Percentiles rank a stretch among this genome's conserved stretches.
These are phyloP conservation scores for Stichodactyla mertensii DNA, from an alignment of 64 coral and sea anemone genomes.

Conservation along the genomic window DNA sequence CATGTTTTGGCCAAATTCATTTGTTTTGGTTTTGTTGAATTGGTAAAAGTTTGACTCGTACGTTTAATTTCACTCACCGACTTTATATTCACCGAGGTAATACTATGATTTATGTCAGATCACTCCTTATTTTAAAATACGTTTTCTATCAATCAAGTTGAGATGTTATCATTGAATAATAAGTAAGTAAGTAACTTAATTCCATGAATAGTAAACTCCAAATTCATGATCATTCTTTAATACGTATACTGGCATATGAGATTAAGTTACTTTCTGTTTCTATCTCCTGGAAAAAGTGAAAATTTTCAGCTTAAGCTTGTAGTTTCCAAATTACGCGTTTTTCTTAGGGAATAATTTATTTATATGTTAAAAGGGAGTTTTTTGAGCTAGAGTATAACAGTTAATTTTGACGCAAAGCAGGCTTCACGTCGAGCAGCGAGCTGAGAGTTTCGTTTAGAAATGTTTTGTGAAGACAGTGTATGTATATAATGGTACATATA, in stretches of 20 bases:
- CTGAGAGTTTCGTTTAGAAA: background rate
- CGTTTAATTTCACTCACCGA: background rate
- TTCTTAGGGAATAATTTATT: background rate
- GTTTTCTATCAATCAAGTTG: too few species aligned
- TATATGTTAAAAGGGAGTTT: too few species aligned
- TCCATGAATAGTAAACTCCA: background rate
- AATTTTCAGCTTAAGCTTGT: background rate
- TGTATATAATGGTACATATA: background rate
- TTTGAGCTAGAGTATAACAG: background rate
- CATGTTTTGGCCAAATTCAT: background rate
- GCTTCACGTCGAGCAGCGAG: background rate
- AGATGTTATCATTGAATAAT: background rate
- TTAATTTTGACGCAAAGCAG: background rate
- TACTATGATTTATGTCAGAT: background rate
- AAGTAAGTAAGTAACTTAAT: background rate
- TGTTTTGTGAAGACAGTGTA: background rate
- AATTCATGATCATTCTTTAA: background rate
- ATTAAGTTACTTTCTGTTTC: background rate
- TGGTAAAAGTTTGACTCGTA: background rate
- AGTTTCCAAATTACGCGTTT: background rate
- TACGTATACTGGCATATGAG: too few species aligned
- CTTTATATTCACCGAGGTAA: background rate
- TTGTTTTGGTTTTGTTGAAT: conserved; percentile 5
- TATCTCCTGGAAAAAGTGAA: background rate
- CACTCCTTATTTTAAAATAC: background rate